A percentile compares a stretch with the other conserved stretches of the same genome.
phyloP scores from a whole-genome alignment of 1,140 invertebrate species.

The Heliconius eleuchia region DNA sequence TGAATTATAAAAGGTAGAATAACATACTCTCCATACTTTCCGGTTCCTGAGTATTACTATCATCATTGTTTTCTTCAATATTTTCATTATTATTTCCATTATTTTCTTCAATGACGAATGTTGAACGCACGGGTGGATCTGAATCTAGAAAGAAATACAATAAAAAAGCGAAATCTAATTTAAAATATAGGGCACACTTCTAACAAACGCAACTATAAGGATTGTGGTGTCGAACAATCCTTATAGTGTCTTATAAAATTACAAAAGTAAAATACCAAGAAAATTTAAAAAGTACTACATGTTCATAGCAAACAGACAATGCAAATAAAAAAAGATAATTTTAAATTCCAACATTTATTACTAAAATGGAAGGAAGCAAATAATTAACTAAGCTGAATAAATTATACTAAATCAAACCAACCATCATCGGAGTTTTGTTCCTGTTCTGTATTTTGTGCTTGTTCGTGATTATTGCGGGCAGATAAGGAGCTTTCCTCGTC shows the following conservation, averaged over 20 bases:
- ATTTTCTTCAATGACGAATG: not conserved
- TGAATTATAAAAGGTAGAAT: not conserved
- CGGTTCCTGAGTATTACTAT: not conserved
- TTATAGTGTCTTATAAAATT: too few species aligned
- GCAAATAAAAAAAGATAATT: not conserved
- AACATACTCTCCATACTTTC: conserved; percentile 30
- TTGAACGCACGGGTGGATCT: not conserved
- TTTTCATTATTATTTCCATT: conserved; percentile 18
- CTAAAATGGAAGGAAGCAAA: not conserved
- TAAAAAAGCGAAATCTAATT: not conserved
- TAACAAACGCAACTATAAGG: too few species aligned
- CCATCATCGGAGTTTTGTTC: conserved; percentile 15
- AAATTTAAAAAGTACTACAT: too few species aligned
- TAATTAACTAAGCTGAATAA: not conserved
- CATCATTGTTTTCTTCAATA: not conserved
- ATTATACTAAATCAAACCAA: not conserved
- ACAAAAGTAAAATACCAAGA: too few species aligned
- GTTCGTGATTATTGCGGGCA: not conserved
- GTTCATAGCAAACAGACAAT: not conserved
- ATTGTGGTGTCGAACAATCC: too few species aligned
- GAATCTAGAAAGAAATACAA: not conserved
- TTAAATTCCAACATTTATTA: not conserved
- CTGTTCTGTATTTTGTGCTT: not conserved
- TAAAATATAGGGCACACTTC: too few species aligned
- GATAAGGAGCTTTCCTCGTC: not conserved